Base-by-base conservation (phyloP, 2,113 vertebrate genomes). In the Arvicanthis niloticus region DNA sequence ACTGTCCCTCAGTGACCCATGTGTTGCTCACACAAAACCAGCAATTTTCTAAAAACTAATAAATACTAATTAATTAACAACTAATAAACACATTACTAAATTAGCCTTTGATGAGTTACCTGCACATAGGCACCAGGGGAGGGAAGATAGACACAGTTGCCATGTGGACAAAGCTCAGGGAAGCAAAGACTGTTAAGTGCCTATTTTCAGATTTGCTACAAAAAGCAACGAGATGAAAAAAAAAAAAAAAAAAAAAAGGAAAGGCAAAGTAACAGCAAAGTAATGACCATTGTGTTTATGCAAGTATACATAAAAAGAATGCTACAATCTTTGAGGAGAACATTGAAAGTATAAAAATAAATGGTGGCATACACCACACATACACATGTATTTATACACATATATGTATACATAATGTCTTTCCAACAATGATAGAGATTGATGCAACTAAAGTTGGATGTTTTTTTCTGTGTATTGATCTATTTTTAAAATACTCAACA, bases 401-500 rank as follows among this genome's bases (percentile, higher is more conserved):
- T 67, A 24, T n/a, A 0, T 48, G 45, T 45, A 73, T 22, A 81
- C 0, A 81, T 4, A 67, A 67, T 76, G 26, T 80, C 37, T 56
- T 88, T 58, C 89, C 84, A 88, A 40, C 82, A 9, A 12, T 62
- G 53, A 91, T 67, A 56, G 73, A 15, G 19, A 90, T 56, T 93
- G n/a, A 16, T 17, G 53, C 84, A 67, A 91, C 85, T 88, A 77
- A 96, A 58, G 34, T 7, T 89, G 6, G 19, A 95, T 45, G 76
- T 93, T 89, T 34, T 89, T 34, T 86, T 91, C n/a, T 72, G 62
- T 60, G 76, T 8, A 86, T 58, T 91, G 2, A 4, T 6, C 5
- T 45, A 91, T 93, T 96, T 96, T 70, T 12, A 78, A 96, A 96
- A 75, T 89, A 48, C 62, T 89, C 45, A 94, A 93, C 91, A 96